Percentiles rank a stretch among this genome's conserved stretches.
phyloP scores from a whole-genome alignment of 2,888 invertebrate species.

The Torymus texanus region DNA sequence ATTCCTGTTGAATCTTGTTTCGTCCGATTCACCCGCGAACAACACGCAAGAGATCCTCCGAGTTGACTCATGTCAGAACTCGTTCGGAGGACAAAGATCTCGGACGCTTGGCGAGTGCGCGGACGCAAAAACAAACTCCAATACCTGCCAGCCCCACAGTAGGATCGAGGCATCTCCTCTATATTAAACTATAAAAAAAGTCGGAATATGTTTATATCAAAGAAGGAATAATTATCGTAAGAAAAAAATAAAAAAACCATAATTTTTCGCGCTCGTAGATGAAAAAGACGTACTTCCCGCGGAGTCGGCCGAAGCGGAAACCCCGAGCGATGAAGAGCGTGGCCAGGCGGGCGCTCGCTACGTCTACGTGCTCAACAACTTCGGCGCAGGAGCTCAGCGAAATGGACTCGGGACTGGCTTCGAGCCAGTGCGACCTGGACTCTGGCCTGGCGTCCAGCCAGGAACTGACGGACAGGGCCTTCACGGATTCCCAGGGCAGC shows the following conservation, averaged over 20 bases:
- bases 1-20: slow-evolving; percentile 13
- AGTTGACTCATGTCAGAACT: slow-evolving; percentile 46
- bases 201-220: slow-evolving; percentile 5
- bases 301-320: slow-evolving; percentile 44
- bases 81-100: slow-evolving; percentile 37
- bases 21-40: slow-evolving; percentile 22
- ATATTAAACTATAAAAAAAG: background rate
- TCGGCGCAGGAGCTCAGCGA: slow-evolving; percentile 56
- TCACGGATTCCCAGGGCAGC: slow-evolving; percentile 19
- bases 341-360: slow-evolving; percentile 8
- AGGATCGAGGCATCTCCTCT: too few species aligned
- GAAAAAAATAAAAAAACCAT: slow-evolving; percentile 11
- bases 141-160: too few species aligned
- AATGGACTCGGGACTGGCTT: slow-evolving; percentile 73
- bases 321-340: slow-evolving; percentile 17
- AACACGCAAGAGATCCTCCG: slow-evolving; percentile 15
- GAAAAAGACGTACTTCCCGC: slow-evolving; percentile 48
- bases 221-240: slow-evolving; percentile 5
- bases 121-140: too few species aligned
- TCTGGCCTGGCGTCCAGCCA: slow-evolving; percentile 33
- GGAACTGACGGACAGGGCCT: slow-evolving; percentile 32
- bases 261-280: slow-evolving; percentile 26
- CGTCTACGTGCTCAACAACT: background rate
- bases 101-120: too few species aligned
- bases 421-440: slow-evolving; percentile 63